Base-by-base conservation (phyloP, 2,888 invertebrate species). In the Aphodius sticticus region DNA sequence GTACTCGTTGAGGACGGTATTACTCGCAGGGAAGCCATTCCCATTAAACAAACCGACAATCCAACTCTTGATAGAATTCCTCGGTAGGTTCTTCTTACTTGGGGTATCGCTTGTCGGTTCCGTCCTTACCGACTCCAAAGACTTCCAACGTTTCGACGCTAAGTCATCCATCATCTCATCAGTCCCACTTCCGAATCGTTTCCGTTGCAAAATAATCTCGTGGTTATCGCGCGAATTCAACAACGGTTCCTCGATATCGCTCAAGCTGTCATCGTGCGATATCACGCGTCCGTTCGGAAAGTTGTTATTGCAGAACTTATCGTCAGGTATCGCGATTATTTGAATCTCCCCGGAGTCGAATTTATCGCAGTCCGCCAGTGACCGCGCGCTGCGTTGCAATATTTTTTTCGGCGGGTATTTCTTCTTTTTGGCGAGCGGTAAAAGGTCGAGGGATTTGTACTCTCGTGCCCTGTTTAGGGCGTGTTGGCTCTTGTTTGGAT, bases 31-130 rank as follows among this genome's bases (percentile, higher is more conserved):
- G 81, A 94, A 90, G 79, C 93, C 94, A 85, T 92, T 93, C 81
- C 93, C 94, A 86, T 93, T 93, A 86, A 96, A 94, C 81, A 96
- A 89, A 84, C 94, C 95, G 72, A 94, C 92, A 85, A 96, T 89
- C 95, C 95, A 96, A 81, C 89, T 91, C 84, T 93, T 92, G 81
- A 96, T 91, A 36, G 94, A 93, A 85, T 93, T 92, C 80, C 93
- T 91, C 69, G 91, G 89, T 69, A 91, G 88, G 77, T 92, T 91
- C 86, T 93, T 92, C 87, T 94, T 94, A 84, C 90, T 90, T 69
- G 92, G 90, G 69, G 88, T 86, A 78, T 87, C 88, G 77, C 86
- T 82, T 15, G 85, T 86, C 53, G 86, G 84, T 80, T 86, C 87
- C 69, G 87, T 87, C 38, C 90, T 89, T 75, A 96, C 92, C 83